These are phyloP conservation scores for Grammomys surdaster DNA, from an alignment of 2,113 vertebrate species.

Conservation along the genomic window DNA sequence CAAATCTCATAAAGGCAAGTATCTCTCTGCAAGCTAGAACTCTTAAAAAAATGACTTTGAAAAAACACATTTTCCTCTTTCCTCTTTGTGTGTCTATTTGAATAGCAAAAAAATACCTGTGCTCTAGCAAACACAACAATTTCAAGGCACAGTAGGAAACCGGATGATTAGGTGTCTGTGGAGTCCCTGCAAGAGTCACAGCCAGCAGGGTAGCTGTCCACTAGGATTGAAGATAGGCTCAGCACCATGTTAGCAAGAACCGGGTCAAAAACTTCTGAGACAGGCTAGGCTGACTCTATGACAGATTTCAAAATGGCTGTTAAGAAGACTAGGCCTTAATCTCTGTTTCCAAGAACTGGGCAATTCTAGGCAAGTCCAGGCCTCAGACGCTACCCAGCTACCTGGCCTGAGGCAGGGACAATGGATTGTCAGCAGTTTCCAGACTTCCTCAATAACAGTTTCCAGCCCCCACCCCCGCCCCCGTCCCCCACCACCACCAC, in stretches of 20 bases:
- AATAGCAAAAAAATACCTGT: slow-evolving; percentile 28
- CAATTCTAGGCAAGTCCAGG: no score
- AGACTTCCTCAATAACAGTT: no score
- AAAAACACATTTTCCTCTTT: slow-evolving; percentile 36
- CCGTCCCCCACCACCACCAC: no score
- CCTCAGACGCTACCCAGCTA: no score
- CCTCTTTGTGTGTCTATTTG: background rate
- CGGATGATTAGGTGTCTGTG: background rate
- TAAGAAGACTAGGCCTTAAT: no score
- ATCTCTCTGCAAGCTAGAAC: background rate
- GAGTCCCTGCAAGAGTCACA: background rate
- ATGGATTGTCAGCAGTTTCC: no score
- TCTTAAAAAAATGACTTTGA: background rate
- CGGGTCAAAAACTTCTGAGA: background rate
- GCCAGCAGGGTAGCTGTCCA: background rate
- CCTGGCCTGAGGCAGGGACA: no score
- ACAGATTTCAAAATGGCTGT: no score
- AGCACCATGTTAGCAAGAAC: no score
- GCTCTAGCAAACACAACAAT: background rate
- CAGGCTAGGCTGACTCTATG: no score
- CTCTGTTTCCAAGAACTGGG: no score
- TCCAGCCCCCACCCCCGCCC: no score
- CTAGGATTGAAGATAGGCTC: background rate
- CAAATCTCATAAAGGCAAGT: background rate
- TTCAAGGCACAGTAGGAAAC: background rate